A percentile compares a stretch with the other conserved stretches of the same genome.
phyloP scores from a whole-genome alignment of 2,797 vertebrate species.

The Ctenosaura bakeri region DNA sequence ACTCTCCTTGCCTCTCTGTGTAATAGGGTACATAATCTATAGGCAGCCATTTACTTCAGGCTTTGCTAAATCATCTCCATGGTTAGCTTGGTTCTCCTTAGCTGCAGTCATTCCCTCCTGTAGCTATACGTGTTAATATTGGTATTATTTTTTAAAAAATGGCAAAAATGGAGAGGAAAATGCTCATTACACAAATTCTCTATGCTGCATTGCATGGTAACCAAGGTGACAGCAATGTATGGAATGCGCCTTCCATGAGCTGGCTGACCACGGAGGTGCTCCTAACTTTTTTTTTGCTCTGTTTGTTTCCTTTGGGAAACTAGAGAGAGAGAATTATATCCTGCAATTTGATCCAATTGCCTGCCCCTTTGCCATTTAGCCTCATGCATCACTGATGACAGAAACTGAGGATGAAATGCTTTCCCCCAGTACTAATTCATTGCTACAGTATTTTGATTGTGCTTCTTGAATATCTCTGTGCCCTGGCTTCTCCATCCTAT shows the following conservation, averaged over 20 bases:
- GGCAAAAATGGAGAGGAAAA: background rate
- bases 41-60: conserved; percentile 27
- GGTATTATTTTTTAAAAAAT: background rate
- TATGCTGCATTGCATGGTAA: conserved; percentile 49
- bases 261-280: conserved; percentile 27
- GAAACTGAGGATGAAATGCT: background rate
- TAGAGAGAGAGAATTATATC: conserved; percentile 27
- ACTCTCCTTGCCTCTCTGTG: background rate
- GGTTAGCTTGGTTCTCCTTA: conserved; percentile 48
- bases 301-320: conserved; percentile 49
- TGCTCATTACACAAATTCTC: conserved; percentile 42
- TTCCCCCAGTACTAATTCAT: conserved; percentile 22
- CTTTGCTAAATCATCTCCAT: conserved; percentile 48
- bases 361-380: conserved; percentile 12
- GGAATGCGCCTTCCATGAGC: conserved; percentile 24
- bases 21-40: background rate
- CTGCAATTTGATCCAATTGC: background rate
- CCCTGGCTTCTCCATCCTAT: background rate
- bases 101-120: background rate
- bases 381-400: background rate
- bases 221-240: conserved; percentile 39
- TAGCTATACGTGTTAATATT: background rate
- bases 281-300: conserved; percentile 26
- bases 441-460: conserved; percentile 1
- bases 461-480: background rate